Conservation (phyloP, 2,888 invertebrate species). For the Parnassius orleans region DNA sequence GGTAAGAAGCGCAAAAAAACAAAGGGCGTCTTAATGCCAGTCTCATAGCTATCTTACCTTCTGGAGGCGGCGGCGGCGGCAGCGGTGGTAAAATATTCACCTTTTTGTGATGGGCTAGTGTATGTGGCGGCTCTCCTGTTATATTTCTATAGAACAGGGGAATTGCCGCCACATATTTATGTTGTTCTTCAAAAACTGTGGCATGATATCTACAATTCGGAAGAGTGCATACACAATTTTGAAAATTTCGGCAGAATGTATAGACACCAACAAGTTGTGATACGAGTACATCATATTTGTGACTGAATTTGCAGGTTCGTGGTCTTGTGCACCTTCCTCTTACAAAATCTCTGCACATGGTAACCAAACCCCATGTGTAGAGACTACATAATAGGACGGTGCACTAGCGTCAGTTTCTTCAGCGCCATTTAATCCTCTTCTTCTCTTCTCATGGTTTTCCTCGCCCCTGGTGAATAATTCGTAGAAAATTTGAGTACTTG, state of each 20-base stretch:
- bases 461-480: no score
- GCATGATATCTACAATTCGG: slow-evolving; percentile 60
- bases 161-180: no score
- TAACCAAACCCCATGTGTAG: no score
- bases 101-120: slow-evolving; percentile 13
- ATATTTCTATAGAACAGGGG: slow-evolving; percentile 23
- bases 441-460: not conserved
- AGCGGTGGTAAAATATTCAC: slow-evolving; percentile 28
- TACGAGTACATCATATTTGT: slow-evolving; percentile 52
- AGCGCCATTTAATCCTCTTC: slow-evolving; percentile 1
- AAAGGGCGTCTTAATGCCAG: not conserved
- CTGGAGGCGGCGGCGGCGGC: slow-evolving; percentile 41
- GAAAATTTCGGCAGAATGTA: slow-evolving; percentile 61
- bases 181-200: slow-evolving; percentile 57
- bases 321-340: slow-evolving; percentile 52
- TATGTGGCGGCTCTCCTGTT: slow-evolving; percentile 51
- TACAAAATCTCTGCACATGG: slow-evolving; percentile 60
- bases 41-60: slow-evolving; percentile 2
- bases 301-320: slow-evolving; percentile 48
- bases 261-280: slow-evolving; percentile 51
- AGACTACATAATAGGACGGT: no score
- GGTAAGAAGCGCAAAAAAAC: no score
- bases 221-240: slow-evolving; percentile 49
- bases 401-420: slow-evolving; percentile 13
- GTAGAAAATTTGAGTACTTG: no score